Evolutionary conservation across 2,888 invertebrate genomes (phyloP).

Genomic region (Tenthredo livida): DNA sequence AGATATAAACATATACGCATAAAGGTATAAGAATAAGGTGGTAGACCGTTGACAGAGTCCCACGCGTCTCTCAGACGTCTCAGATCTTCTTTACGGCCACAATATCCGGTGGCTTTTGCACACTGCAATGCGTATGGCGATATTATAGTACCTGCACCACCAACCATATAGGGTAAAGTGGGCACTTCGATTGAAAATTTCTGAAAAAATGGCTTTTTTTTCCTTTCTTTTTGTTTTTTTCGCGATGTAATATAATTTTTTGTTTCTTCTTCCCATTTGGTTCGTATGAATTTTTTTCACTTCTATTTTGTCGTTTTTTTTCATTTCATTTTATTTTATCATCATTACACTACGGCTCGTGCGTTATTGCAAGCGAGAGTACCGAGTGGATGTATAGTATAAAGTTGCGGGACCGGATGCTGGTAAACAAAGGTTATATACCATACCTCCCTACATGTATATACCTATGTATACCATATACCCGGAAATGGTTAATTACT

Average conservation of each 20-base stretch:
- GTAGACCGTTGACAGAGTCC: neutral
- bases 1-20: too few species aligned
- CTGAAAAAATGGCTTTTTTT: too few species aligned
- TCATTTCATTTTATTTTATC: too few species aligned
- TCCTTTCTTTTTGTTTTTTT: too few species aligned
- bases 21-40: neutral
- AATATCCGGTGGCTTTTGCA: constrained; percentile 24
- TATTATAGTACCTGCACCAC: too few species aligned
- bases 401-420: constrained; percentile 2
- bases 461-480: neutral
- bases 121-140: neutral
- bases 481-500: constrained; percentile 7
- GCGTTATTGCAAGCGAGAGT: neutral
- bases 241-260: too few species aligned
- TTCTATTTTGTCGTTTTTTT: too few species aligned
- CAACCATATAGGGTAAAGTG: too few species aligned
- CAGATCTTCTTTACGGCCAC: neutral
- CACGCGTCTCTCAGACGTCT: constrained; percentile 15
- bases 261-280: too few species aligned
- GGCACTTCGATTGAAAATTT: too few species aligned
- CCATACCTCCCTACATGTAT: neutral
- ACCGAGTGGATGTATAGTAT: neutral
- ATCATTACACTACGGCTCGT: neutral
- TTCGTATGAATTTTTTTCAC: neutral
- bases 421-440: constrained; percentile 16